Evolutionary conservation across 2,113 vertebrate genomes (phyloP).

Genomic region (Donacobius atricapilla): DNA sequence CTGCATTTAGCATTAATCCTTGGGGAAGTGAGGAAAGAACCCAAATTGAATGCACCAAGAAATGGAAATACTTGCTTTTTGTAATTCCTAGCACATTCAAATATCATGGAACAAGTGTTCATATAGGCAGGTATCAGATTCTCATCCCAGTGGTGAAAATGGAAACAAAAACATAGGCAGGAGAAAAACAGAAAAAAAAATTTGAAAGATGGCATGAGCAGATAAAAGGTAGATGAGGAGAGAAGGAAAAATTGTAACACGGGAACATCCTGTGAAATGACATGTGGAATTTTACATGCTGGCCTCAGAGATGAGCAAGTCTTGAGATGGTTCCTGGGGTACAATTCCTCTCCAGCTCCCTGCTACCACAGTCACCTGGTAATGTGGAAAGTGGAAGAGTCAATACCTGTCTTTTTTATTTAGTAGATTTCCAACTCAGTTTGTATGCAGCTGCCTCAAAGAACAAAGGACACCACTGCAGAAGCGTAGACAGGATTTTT

Average conservation of each 20-base stretch:
- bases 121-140: background rate
- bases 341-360: background rate
- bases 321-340: fast-evolving
- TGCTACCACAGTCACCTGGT: fast-evolving
- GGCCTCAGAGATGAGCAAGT: fast-evolving
- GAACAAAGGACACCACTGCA: background rate
- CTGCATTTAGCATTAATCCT: background rate
- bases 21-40: background rate
- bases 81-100: background rate
- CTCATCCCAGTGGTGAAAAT: background rate
- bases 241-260: background rate
- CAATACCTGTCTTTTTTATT: background rate
- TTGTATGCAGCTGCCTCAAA: background rate
- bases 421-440: background rate
- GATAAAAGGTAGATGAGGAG: background rate
- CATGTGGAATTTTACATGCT: background rate
- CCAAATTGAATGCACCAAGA: background rate
- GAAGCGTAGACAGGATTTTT: background rate
- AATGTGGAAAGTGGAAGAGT: fast-evolving
- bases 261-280: background rate
- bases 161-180: background rate
- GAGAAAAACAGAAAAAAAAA: background rate
- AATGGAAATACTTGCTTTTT: background rate
- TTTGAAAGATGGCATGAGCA: fast-evolving
- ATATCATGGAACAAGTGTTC: background rate